Conservation (phyloP, 2,113 vertebrate genomes). For the Halichoerus grypus region DNA sequence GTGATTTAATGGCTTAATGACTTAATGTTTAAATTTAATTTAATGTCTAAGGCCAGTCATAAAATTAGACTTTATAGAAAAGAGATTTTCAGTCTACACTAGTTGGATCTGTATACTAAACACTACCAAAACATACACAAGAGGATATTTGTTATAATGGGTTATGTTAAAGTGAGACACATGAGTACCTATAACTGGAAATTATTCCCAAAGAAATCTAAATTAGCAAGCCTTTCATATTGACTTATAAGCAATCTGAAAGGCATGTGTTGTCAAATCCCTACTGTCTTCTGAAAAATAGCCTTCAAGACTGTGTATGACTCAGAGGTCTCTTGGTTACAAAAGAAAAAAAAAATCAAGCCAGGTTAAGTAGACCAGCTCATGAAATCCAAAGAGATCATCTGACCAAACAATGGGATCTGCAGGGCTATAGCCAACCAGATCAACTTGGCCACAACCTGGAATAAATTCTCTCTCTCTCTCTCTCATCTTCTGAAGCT, state of each 20-base stretch:
- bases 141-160: not conserved
- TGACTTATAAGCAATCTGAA: constrained; percentile 28
- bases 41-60: not conserved
- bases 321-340: not conserved
- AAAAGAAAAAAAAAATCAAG: not conserved
- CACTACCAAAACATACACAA: not conserved
- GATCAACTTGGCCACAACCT: not conserved
- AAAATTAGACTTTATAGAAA: not conserved
- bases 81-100: constrained; percentile 7
- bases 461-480: not conserved
- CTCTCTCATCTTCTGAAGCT: not conserved
- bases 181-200: constrained; percentile 34
- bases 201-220: constrained; percentile 42
- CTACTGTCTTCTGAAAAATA: constrained; percentile 47
- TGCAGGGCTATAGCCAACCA: not conserved
- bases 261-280: constrained; percentile 43
- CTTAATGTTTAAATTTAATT: constrained; percentile 30
- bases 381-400: not conserved
- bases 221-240: not conserved
- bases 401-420: not conserved
- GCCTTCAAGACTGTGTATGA: not conserved
- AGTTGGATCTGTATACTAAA: not conserved
- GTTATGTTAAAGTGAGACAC: not conserved
- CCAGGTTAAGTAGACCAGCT: not conserved
- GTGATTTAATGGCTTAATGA: not conserved